Percentiles rank a stretch among this genome's conserved stretches.
These are phyloP conservation scores for Watsonalla cultraria DNA, from an alignment of 2,888 invertebrate species.

Conservation along the genomic window DNA sequence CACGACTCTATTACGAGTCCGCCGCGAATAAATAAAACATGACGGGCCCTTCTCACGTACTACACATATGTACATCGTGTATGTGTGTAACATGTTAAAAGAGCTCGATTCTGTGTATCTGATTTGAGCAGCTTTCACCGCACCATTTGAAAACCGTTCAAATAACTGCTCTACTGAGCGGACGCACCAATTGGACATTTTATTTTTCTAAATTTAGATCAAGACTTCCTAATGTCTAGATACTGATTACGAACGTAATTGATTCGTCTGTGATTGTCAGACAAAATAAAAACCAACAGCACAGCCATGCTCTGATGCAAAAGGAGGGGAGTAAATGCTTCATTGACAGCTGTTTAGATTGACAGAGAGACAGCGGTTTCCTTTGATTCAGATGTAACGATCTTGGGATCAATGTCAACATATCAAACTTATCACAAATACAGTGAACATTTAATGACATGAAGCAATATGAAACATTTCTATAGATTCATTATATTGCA, in stretches of 20 bases:
- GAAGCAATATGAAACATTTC: not conserved
- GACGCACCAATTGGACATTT: constrained; percentile 1
- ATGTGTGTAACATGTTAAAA: constrained; percentile 65
- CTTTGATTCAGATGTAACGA: constrained; percentile 11
- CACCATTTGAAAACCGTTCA: constrained; percentile 19
- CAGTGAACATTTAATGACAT: not conserved
- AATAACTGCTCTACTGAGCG: not conserved
- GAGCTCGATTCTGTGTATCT: constrained; percentile 64
- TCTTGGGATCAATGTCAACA: not conserved
- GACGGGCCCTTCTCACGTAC: constrained; percentile 73
- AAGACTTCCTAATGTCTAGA: constrained; percentile 10
- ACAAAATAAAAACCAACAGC: constrained; percentile 20
- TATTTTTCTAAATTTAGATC: constrained; percentile 2
- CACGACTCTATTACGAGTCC: constrained; percentile 77
- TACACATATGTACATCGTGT: constrained; percentile 52
- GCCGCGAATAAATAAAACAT: constrained; percentile 77
- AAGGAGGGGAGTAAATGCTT: constrained; percentile 14
- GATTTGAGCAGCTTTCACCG: constrained; percentile 65
- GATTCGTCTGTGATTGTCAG: constrained; percentile 15
- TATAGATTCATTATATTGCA: too few relatives aligned
- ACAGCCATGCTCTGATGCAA: constrained; percentile 13
- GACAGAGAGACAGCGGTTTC: constrained; percentile 8
- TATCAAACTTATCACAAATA: not conserved
- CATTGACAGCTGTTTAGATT: constrained; percentile 19
- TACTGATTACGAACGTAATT: constrained; percentile 23